These are phyloP conservation scores for Synanthedon vespiformis DNA, from an alignment of 2,888 invertebrate genomes.

Conservation along the genomic window DNA sequence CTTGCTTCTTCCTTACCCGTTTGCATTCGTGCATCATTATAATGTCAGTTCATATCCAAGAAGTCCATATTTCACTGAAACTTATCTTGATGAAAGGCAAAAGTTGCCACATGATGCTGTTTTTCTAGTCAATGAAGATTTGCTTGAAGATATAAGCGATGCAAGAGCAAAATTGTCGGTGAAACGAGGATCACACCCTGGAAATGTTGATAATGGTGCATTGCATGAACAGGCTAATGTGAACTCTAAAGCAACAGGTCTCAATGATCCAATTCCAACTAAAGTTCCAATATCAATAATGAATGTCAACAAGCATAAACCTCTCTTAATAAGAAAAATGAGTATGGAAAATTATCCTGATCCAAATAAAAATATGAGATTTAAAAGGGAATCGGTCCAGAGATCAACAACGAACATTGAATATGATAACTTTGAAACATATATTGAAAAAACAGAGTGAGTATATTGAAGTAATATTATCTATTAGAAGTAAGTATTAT, in stretches of 20 bases:
- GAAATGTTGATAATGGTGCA: too few species aligned
- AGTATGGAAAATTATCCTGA: not conserved
- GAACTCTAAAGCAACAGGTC: too few species aligned
- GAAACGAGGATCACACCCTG: not conserved
- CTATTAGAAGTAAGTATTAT: too few species aligned
- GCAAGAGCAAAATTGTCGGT: not conserved
- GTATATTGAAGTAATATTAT: slow-evolving; percentile 12
- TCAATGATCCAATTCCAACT: too few species aligned
- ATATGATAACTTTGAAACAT: slow-evolving; percentile 25
- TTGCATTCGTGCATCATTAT: slow-evolving; percentile 28
- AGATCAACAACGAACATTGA: not conserved
- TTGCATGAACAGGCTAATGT: too few species aligned
- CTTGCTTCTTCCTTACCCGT: slow-evolving; percentile 35
- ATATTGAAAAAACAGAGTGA: slow-evolving; percentile 43
- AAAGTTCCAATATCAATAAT: too few species aligned
- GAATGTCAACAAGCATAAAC: not conserved
- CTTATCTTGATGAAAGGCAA: not conserved
- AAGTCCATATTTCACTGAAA: not conserved
- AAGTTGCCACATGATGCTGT: not conserved
- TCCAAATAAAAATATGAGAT: not conserved
- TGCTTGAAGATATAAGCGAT: not conserved
- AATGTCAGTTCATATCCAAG: slow-evolving; percentile 17
- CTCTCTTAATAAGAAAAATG: not conserved
- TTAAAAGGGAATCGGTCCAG: not conserved
- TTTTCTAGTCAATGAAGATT: not conserved